Evolutionary conservation across 2,797 vertebrate species (phyloP), one percentile per base, ranked within the genome.

Genomic region (Smutsia gigantea): DNA sequence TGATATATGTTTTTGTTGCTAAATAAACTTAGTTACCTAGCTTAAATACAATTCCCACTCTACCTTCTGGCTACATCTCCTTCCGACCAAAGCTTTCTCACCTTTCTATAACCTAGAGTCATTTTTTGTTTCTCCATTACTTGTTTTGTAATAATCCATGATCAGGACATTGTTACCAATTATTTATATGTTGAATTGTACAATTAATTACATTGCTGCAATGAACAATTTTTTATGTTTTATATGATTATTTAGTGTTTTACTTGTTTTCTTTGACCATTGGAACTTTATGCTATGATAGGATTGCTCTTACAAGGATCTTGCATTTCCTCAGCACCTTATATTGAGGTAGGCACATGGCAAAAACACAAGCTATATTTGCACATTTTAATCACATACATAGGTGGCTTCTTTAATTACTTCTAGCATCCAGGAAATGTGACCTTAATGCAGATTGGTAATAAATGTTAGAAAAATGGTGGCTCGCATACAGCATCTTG

Each of bases 371-470:
- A 83, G 4, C 10, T 72, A 51, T 17, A 21, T 90, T 55, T 66
- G 68, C 6, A 81, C 1, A 29, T 12, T 51, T 61, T 75, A 61
- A 68, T 29, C 69, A 57, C 9, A 71, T 19, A 88, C 34, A 77
- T 83, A 86, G 15, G 6, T 46, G 64, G 0, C 19, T 93, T 94
- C 13, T 87, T 94, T 95, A 96, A 94, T 96, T 97, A 51, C 19
- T 49, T 96, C 39, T 68, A 71, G 15, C 21, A 27, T 61, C 49
- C 74, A 92, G 68, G 53, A 31, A 75, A 95, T 68, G 46, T 95
- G 19, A 97, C 77, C 93, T 79, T 91, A 97, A 84, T 59, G 1
- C 19, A 23, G 0, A 6, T 75, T 34, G 95, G 27, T 12, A 63
- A 53, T 71, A 79, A 79, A 78, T 90, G 64, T 51, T 61, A 49